Evolutionary conservation across 2,797 vertebrate genomes (phyloP), one percentile per base, ranked within the genome.

Genomic region (Poeciliopsis presidionis): DNA sequence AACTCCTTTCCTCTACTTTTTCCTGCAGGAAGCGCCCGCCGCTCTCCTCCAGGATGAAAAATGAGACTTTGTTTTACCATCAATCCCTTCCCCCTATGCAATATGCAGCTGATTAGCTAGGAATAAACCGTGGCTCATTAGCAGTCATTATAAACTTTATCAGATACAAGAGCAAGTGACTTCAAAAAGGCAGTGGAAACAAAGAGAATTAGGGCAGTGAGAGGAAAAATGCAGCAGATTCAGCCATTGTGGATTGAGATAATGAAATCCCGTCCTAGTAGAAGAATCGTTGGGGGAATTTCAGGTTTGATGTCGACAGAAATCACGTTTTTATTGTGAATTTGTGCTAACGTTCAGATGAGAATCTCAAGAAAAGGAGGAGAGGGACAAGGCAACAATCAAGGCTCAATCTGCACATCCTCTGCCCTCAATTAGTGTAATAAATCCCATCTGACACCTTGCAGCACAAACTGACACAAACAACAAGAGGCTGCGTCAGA

Each of bases 341-440:
- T 33, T 76, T 70, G 46, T 73, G 53, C 41, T 5, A 79, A 71
- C 22, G 11, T 78, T 55, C 61, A 49, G 49, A 71, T 36, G 41
- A 72, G 47, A 36, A 74, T 53, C 76, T 85, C 77, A 71, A 76
- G 90, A n/a, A 11, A 82, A 78, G 85, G 51, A 43, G 75, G 46
- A 76, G 77, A 76, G 45, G 12, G 78, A 33, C 9, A 83, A 89
- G 83, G 86, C 74, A 47, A 85, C 72, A 85, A 91, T 91, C 86
- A 90, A 88, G 86, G 80, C 86, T 82, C 84, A 89, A 91, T 92
- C 85, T 90, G 85, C 76, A 88, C 89, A 87, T 86, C 76, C 82
- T 91, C 75, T 89, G 84, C 65, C 80, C 88, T 86, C 90, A 92
- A 93, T 94, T 93, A 93, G 88, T 79, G 84, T 81, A 87, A 87